phyloP scores from a whole-genome alignment of 2,797 vertebrate genomes.

The Poeciliopsis turneri region DNA sequence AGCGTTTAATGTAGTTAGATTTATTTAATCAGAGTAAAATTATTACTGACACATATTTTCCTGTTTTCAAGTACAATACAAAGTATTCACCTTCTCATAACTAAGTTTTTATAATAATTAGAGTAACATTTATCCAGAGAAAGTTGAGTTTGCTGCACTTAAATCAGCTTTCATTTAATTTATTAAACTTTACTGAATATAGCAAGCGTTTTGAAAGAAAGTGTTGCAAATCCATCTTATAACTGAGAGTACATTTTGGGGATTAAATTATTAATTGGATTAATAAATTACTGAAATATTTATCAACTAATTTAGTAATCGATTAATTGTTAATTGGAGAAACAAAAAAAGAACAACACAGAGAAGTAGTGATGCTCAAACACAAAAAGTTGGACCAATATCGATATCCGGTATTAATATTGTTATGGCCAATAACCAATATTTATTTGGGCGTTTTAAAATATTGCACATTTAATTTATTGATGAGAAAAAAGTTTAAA shows the following conservation, averaged over 20 bases:
- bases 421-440: too few relatives aligned
- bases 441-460: too few relatives aligned
- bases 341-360: too few relatives aligned
- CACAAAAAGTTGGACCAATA: too few relatives aligned
- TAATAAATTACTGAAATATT: too few relatives aligned
- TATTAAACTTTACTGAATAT: not conserved
- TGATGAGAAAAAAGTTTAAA: not conserved
- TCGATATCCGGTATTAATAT: too few relatives aligned
- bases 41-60: not conserved
- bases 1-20: not conserved
- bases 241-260: not conserved
- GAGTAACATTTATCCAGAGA: not conserved
- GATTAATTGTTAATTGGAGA: too few relatives aligned
- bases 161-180: not conserved
- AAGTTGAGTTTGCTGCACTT: not conserved
- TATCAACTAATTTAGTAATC: too few relatives aligned
- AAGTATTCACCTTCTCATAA: not conserved
- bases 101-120: not conserved
- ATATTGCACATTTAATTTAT: too few relatives aligned
- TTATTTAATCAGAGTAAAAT: not conserved
- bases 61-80: not conserved
- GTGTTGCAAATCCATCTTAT: not conserved
- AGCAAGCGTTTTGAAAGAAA: not conserved
- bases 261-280: too few relatives aligned
- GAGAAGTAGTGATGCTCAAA: too few relatives aligned